Percentiles rank a stretch among this genome's conserved stretches.
Conservation (phyloP, 2,888 invertebrate species). For the Chloroclystis v-ata region DNA sequence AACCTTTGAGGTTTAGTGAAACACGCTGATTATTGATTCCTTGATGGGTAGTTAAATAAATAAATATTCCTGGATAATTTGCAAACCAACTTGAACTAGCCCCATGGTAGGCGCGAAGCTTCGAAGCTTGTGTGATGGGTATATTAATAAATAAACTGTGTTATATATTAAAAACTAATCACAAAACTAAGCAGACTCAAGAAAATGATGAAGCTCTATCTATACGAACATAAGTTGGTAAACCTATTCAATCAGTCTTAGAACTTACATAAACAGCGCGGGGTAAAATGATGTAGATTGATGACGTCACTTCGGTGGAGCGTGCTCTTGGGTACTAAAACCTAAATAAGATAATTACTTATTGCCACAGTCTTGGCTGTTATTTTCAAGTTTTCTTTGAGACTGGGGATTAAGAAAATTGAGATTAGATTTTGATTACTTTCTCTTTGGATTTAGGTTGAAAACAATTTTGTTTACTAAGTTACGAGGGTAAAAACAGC, state of each 20-base stretch:
- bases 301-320: constrained; percentile 39
- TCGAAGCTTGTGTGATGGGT: too few relatives aligned
- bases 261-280: constrained; percentile 29
- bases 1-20: too few relatives aligned
- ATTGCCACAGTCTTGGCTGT: neutral
- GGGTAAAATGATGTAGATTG: constrained; percentile 54
- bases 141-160: too few relatives aligned
- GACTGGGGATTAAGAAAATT: neutral
- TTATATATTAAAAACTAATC: too few relatives aligned
- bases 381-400: neutral
- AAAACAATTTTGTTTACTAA: neutral
- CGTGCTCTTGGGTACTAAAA: constrained; percentile 20
- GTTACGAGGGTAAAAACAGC: too few relatives aligned
- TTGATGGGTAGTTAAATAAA: too few relatives aligned
- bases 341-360: constrained; percentile 23
- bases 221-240: neutral
- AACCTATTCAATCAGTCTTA: constrained; percentile 41
- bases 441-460: neutral
- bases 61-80: too few relatives aligned
- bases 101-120: too few relatives aligned
- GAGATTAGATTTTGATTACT: neutral
- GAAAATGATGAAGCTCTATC: neutral
- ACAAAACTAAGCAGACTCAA: too few relatives aligned
- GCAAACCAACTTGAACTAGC: too few relatives aligned
- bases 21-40: too few relatives aligned